These are phyloP conservation scores for Euwallacea similis DNA, from an alignment of 1,140 invertebrate genomes.

Conservation along the genomic window DNA sequence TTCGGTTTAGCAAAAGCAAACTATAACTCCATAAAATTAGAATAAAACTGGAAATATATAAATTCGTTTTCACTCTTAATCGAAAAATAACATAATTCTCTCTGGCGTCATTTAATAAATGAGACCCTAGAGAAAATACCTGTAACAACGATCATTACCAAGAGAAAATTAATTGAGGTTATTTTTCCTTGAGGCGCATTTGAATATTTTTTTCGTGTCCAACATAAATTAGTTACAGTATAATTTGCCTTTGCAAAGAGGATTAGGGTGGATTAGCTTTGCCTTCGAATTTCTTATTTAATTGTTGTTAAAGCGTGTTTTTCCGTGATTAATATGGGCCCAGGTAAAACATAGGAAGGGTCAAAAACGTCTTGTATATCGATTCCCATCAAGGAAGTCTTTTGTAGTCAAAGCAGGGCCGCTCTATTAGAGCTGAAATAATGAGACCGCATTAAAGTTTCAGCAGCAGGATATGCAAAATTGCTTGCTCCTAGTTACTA, in stretches of 20 bases:
- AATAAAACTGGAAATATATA: too few relatives aligned
- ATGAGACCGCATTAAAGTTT: constrained; percentile 9
- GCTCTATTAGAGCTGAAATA: constrained; percentile 2
- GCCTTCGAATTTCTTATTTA: too few relatives aligned
- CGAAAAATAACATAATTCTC: neutral
- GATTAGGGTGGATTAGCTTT: neutral
- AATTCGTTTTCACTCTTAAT: neutral
- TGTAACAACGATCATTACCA: constrained; percentile 8
- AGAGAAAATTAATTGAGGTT: constrained; percentile 7
- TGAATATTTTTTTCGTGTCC: constrained; percentile 9
- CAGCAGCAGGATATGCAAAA: neutral
- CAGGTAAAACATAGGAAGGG: too few relatives aligned
- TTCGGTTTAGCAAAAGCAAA: too few relatives aligned
- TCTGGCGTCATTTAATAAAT: neutral
- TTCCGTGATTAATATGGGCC: too few relatives aligned
- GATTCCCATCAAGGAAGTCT: neutral
- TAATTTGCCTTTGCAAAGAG: neutral
- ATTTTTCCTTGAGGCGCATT: constrained; percentile 11
- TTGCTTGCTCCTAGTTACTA: neutral
- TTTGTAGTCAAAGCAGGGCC: constrained; percentile 1
- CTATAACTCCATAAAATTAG: too few relatives aligned
- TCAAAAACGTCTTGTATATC: neutral
- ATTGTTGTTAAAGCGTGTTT: too few relatives aligned
- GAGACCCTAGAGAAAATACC: neutral
- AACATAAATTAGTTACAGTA: neutral